These are phyloP conservation scores for Ornithoptera alexandrae DNA, from an alignment of 2,888 invertebrate genomes.

Conservation along the genomic window DNA sequence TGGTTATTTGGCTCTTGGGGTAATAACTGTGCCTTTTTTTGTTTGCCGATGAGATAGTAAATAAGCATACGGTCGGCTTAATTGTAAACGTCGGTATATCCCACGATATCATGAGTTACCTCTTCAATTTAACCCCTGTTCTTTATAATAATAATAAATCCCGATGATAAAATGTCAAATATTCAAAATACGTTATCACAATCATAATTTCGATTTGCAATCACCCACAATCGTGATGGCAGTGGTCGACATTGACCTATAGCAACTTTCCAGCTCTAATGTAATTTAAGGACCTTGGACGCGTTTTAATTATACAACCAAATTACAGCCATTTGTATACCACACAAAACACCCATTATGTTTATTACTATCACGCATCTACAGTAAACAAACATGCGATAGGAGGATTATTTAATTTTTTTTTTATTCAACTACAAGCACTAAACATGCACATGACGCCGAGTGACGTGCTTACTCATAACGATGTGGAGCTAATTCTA, in stretches of 20 bases:
- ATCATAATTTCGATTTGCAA: neutral
- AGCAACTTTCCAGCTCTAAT: conserved; percentile 49
- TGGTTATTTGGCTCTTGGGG: no score
- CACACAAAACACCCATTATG: conserved; percentile 21
- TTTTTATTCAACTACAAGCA: neutral
- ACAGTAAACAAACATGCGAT: conserved; percentile 6
- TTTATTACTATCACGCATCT: conserved; percentile 12
- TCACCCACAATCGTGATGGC: neutral
- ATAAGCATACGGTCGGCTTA: no score
- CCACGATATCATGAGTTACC: no score
- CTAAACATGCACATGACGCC: no score
- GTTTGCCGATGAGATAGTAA: no score
- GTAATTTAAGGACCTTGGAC: conserved; percentile 45
- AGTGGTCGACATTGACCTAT: conserved; percentile 54
- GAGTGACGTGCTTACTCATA: no score
- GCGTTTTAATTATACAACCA: conserved; percentile 35
- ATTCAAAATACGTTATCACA: neutral
- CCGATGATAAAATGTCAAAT: no score
- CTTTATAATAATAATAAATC: no score
- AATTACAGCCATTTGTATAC: conserved; percentile 19
- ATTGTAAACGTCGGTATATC: no score
- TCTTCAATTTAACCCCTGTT: no score
- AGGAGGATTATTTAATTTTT: neutral
- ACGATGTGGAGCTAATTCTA: no score
- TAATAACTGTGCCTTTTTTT: no score